Evolutionary conservation across 2,888 invertebrate genomes (phyloP).

Genomic region (Peribatodes rhomboidaria): DNA sequence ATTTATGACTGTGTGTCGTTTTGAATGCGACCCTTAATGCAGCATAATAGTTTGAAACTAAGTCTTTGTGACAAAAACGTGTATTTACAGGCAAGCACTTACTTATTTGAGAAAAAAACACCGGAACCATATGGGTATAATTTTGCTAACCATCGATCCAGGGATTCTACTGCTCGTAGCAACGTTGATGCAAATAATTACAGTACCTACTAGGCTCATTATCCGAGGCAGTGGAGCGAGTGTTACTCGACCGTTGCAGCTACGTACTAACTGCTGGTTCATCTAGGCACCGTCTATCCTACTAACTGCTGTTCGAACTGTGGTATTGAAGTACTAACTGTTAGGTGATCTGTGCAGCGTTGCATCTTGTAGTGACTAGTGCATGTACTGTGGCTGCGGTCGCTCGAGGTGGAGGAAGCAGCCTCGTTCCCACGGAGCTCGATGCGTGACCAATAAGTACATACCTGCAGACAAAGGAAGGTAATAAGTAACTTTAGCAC

Average conservation of each 20-base stretch:
- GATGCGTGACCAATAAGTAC: constrained; percentile 42
- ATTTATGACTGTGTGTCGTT: too few species aligned
- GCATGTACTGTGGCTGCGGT: constrained; percentile 27
- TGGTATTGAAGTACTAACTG: constrained; percentile 1
- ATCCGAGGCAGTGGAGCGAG: constrained; percentile 31
- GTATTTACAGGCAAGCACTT: too few species aligned
- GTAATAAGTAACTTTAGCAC: constrained; percentile 4
- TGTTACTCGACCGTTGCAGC: constrained; percentile 32
- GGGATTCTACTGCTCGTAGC: background rate
- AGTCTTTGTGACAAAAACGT: too few species aligned
- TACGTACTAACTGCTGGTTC: background rate
- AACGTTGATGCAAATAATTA: constrained; percentile 30
- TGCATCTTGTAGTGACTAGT: background rate
- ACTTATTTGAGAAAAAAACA: too few species aligned
- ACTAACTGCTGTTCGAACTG: constrained; percentile 7
- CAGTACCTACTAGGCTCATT: constrained; percentile 29
- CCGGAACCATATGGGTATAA: background rate
- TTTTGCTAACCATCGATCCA: background rate
- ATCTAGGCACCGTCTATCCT: constrained; percentile 21
- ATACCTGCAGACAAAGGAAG: constrained; percentile 45
- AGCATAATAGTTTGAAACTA: too few species aligned
- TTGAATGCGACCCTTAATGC: too few species aligned
- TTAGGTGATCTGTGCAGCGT: constrained; percentile 22
- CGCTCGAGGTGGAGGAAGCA: constrained; percentile 58
- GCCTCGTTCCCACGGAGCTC: constrained; percentile 57